Conservation (phyloP, 30 jellyfish, hydroid and myxozoan genomes). For the Nemopilema nomurai region DNA sequence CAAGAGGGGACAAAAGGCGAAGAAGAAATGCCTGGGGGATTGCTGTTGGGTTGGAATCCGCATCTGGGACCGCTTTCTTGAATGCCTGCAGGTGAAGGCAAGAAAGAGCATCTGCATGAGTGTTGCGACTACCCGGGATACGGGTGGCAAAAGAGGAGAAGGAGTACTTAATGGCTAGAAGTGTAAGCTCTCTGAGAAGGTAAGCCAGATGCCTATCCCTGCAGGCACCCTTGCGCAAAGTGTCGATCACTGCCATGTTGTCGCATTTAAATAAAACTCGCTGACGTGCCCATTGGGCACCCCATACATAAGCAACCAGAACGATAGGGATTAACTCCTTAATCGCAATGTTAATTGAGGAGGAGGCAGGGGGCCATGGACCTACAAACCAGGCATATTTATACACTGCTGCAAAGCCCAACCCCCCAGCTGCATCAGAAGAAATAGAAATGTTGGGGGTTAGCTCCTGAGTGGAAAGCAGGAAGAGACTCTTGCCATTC, state of each 20-base stretch:
- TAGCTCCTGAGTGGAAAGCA: not conserved
- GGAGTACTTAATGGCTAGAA: no score
- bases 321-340: constrained; percentile 33
- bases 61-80: no score
- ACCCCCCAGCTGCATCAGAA: constrained; percentile 36
- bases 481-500: constrained; percentile 20
- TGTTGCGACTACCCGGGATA: no score
- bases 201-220: no score
- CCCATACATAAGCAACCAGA: constrained; percentile 20
- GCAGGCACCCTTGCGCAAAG: no score
- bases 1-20: no score
- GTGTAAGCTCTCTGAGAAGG: no score
- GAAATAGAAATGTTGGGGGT: not conserved
- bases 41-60: no score
- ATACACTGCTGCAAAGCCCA: constrained; percentile 10
- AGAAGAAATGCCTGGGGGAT: no score
- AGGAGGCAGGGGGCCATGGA: not conserved
- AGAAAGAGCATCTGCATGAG: no score
- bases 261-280: constrained; percentile 30
- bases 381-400: constrained; percentile 8
- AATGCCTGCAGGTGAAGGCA: no score
- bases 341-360: not conserved
- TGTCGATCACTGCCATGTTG: constrained; percentile 17
- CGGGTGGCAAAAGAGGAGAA: no score
- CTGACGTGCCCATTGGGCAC: not conserved